Conservation (phyloP, 2,113 vertebrate species). For the Corythornis cristatus region DNA sequence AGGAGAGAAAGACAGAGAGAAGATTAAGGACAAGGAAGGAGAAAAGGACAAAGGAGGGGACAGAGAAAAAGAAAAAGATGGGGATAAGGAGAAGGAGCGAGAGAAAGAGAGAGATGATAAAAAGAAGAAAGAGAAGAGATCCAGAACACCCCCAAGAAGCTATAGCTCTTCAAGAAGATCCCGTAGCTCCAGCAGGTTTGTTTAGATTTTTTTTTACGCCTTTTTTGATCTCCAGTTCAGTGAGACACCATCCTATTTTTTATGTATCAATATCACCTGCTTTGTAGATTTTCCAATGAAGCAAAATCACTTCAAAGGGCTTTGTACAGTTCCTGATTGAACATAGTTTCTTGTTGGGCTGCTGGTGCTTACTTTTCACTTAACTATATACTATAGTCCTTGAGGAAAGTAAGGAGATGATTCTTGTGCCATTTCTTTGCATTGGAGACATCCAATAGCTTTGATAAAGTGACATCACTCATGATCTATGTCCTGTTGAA, state of each 20-base stretch:
- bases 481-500: background rate
- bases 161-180: slow-evolving; percentile 81
- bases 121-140: slow-evolving; percentile 83
- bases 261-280: background rate
- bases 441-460: background rate
- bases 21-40: slow-evolving; percentile 49
- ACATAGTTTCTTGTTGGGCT: background rate
- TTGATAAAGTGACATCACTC: background rate
- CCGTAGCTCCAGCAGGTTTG: slow-evolving; percentile 86
- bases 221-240: background rate
- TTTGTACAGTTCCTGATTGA: background rate
- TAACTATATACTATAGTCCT: background rate
- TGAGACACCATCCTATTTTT: background rate
- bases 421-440: background rate
- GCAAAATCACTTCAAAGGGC: background rate
- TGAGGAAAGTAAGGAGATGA: background rate
- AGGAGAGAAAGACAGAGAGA: slow-evolving; percentile 48
- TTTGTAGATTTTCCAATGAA: background rate
- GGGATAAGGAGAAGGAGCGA: slow-evolving; percentile 56
- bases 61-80: slow-evolving; percentile 59
- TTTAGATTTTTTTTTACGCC: background rate
- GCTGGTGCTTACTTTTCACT: background rate
- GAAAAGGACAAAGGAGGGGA: slow-evolving; percentile 62
- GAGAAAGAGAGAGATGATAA: slow-evolving; percentile 79
- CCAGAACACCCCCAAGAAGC: slow-evolving; percentile 81